Conservation (phyloP, 2,113 vertebrate genomes). For the Kryptolebias marmoratus region DNA sequence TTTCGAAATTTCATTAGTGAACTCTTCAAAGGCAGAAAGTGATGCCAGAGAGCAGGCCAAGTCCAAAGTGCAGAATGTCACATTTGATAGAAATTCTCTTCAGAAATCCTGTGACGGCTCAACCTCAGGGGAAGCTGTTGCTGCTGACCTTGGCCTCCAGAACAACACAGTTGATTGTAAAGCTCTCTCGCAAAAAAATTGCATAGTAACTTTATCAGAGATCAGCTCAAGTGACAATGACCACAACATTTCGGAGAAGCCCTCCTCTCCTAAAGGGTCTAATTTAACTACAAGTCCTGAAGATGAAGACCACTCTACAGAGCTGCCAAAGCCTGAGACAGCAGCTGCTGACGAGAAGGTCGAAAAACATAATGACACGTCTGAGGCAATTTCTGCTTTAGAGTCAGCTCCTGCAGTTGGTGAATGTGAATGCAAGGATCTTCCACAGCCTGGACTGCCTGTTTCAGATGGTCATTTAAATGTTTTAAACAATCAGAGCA, state of each 20-base stretch:
- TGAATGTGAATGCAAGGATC: conserved; percentile 3
- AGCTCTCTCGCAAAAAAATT: conserved; percentile 20
- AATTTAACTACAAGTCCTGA: conserved; percentile 9
- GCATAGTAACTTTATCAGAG: conserved; percentile 43
- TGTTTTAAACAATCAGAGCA: conserved; percentile 1
- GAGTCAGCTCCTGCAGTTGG: background rate
- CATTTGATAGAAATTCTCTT: conserved; percentile 24
- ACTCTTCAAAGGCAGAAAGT: background rate
- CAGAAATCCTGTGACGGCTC: conserved; percentile 14
- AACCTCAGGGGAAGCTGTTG: background rate
- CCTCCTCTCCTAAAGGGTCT: background rate
- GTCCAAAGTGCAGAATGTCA: background rate
- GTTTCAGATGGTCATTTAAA: background rate
- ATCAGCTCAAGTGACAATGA: background rate
- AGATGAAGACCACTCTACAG: background rate
- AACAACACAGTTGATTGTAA: conserved; percentile 48
- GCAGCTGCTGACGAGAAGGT: background rate
- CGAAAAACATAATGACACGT: background rate
- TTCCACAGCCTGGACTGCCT: background rate
- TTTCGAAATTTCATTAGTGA: conserved; percentile 13
- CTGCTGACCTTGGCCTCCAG: background rate
- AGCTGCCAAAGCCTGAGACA: background rate
- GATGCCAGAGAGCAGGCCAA: background rate
- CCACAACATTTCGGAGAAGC: background rate
- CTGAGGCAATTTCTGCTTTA: conserved; percentile 13